A percentile compares a stretch with the other conserved stretches of the same genome.
Conservation (phyloP, 2,113 vertebrate species). For the Peromyscus californicus region DNA sequence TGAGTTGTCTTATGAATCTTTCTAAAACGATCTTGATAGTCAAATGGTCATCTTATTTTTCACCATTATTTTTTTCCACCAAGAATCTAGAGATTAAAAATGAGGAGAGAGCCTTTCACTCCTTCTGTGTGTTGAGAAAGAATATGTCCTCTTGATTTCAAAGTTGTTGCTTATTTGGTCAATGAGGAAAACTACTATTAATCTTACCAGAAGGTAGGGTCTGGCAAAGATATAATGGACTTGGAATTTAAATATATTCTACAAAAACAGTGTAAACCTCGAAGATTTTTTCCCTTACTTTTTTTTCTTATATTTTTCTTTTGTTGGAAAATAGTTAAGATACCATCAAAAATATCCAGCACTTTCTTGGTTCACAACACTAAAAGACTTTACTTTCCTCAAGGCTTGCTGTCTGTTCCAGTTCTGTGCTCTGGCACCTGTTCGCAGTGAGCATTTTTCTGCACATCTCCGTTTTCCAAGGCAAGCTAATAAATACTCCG, state of each 20-base stretch:
- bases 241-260: slow-evolving; percentile 36
- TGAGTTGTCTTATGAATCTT: slow-evolving; percentile 31
- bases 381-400: slow-evolving; percentile 32
- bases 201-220: neutral
- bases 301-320: neutral
- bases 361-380: neutral
- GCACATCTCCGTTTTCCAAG: slow-evolving; percentile 46
- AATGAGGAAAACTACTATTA: neutral
- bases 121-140: neutral
- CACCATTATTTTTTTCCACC: neutral
- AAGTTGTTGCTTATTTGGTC: neutral
- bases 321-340: neutral
- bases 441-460: slow-evolving; percentile 51
- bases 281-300: neutral
- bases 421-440: slow-evolving; percentile 24
- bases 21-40: slow-evolving; percentile 11
- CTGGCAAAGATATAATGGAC: neutral
- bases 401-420: slow-evolving; percentile 24
- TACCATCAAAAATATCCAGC: neutral
- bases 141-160: neutral
- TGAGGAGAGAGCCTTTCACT: neutral
- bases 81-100: slow-evolving; percentile 43
- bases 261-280: neutral
- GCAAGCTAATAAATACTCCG: slow-evolving; percentile 56
- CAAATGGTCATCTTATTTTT: slow-evolving; percentile 7